phyloP scores from a whole-genome alignment of 1,140 invertebrate species.

The Drosophila quadrilineata region DNA sequence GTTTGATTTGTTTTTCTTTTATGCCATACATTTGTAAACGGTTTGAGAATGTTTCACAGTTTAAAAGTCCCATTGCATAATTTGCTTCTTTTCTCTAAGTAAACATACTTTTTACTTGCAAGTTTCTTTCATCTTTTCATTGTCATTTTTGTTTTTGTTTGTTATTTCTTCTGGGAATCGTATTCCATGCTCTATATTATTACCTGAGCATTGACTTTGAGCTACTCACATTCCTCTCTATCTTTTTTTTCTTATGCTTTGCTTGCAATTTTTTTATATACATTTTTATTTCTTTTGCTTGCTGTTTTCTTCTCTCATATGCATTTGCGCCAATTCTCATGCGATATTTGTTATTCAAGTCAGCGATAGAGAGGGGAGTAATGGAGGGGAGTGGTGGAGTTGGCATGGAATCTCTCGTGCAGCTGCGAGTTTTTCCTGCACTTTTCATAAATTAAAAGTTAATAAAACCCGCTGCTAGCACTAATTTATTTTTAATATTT shows the following conservation, averaged over 20 bases:
- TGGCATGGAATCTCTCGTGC: slow-evolving; percentile 2
- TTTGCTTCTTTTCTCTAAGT: too few species aligned
- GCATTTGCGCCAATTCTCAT: not conserved
- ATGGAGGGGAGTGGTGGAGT: too few species aligned
- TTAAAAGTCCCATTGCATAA: too few species aligned
- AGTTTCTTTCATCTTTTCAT: not conserved
- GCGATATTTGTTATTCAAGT: slow-evolving; percentile 14
- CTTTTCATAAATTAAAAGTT: slow-evolving; percentile 73
- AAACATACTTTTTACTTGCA: too few species aligned
- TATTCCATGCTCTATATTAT: too few species aligned
- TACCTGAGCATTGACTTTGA: too few species aligned
- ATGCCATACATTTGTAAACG: not conserved
- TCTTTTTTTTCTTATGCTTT: too few species aligned
- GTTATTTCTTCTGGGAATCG: too few species aligned
- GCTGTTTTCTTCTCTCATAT: slow-evolving; percentile 5
- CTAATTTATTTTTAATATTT: slow-evolving; percentile 78
- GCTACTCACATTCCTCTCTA: too few species aligned
- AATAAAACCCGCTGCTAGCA: slow-evolving; percentile 68
- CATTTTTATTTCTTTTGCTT: not conserved
- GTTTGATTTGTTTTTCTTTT: not conserved
- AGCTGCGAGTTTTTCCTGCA: slow-evolving; percentile 44
- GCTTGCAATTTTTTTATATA: not conserved
- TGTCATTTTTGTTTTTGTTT: too few species aligned
- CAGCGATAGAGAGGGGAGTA: too few species aligned
- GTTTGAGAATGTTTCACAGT: too few species aligned